A percentile compares a stretch with the other conserved stretches of the same genome.
Evolutionary conservation across 1,140 invertebrate genomes (phyloP).

Genomic region (Acyrthosiphon pisum): DNA sequence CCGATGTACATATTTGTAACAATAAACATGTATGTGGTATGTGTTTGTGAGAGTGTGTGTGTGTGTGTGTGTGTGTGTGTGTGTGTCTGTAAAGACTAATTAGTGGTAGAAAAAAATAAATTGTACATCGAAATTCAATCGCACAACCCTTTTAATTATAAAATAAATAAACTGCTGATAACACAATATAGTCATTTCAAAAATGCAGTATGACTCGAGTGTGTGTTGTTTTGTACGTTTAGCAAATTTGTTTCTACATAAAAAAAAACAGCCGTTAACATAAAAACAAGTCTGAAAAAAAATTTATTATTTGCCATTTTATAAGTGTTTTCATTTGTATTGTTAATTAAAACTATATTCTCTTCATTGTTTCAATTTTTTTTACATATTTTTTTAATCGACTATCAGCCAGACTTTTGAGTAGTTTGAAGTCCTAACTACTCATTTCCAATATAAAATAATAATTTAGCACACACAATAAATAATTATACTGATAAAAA

Average conservation of each 20-base stretch:
- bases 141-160: slow-evolving; percentile 16
- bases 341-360: slow-evolving; percentile 1
- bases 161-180: not conserved
- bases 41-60: not conserved
- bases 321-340: not conserved
- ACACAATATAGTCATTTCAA: not conserved
- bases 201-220: not conserved
- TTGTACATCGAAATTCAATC: not conserved
- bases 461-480: not conserved
- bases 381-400: not conserved
- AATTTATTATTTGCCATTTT: not conserved
- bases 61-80: not conserved
- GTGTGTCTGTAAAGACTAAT: not conserved
- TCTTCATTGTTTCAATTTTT: not conserved
- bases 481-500: not conserved
- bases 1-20: not conserved
- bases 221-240: not conserved
- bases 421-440: too few relatives aligned
- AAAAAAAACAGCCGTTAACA: not conserved
- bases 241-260: not conserved
- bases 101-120: not conserved
- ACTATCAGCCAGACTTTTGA: too few relatives aligned
- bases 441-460: not conserved
- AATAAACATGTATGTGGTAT: not conserved
- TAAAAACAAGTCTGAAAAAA: not conserved